Percentiles rank a stretch among this genome's conserved stretches.
phyloP scores from a whole-genome alignment of 1,140 invertebrate species.

The Hycleus cichorii region DNA sequence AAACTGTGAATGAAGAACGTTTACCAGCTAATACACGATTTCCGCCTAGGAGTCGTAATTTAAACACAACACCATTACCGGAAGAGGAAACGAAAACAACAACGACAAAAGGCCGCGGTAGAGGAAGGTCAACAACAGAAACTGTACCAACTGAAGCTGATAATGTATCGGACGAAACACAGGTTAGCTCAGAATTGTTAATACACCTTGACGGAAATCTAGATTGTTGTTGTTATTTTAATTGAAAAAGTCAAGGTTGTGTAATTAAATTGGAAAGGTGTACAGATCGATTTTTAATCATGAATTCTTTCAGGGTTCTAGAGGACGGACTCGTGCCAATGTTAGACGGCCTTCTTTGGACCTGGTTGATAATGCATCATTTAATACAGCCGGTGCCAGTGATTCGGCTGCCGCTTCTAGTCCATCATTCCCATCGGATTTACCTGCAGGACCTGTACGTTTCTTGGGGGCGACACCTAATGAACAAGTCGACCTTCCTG shows the following conservation, averaged over 20 bases:
- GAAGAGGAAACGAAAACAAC: constrained; percentile 40
- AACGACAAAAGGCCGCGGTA: constrained; percentile 39
- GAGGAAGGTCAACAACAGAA: constrained; percentile 41
- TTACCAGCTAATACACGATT: constrained; percentile 71
- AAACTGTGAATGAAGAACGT: constrained; percentile 54
- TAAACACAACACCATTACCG: constrained; percentile 41
- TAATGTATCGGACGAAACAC: constrained; percentile 36
- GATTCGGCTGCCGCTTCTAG: constrained; percentile 24
- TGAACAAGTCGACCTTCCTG: constrained; percentile 43
- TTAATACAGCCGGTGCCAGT: constrained; percentile 56
- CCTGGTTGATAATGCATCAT: constrained; percentile 69
- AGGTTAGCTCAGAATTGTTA: constrained; percentile 23
- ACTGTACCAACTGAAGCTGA: constrained; percentile 24
- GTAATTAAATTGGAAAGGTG: neutral
- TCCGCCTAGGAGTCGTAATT: constrained; percentile 56
- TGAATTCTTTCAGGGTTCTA: constrained; percentile 24
- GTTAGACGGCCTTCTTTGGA: constrained; percentile 63
- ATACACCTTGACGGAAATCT: constrained; percentile 2
- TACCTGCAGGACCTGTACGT: constrained; percentile 49
- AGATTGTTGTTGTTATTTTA: neutral
- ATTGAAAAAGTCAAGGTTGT: constrained; percentile 8
- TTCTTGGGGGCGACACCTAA: constrained; percentile 53
- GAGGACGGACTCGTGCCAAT: constrained; percentile 39
- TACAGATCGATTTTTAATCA: neutral
- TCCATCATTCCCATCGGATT: constrained; percentile 45